Evolutionary conservation across 2,888 invertebrate species (phyloP).

Genomic region (Disparrhopalites patrizii): DNA sequence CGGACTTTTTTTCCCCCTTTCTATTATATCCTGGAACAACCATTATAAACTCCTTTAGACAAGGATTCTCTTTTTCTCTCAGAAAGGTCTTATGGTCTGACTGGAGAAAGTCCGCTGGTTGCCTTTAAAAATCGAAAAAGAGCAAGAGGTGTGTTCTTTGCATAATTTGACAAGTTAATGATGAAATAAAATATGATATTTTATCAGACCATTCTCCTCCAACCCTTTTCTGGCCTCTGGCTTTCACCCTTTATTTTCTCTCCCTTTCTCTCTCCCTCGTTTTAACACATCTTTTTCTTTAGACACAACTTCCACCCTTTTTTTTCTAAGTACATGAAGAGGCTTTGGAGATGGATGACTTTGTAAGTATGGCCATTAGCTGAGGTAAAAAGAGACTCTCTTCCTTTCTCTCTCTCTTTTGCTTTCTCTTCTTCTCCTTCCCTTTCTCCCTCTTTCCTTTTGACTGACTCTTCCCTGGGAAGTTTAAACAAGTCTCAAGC

Average conservation of each 20-base stretch:
- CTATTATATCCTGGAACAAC: too few species aligned
- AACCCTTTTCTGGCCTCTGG: too few species aligned
- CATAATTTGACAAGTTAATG: slow-evolving; percentile 23
- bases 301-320: neutral
- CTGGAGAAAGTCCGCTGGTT: neutral
- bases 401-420: neutral
- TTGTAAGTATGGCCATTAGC: slow-evolving; percentile 19
- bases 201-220: slow-evolving; percentile 10
- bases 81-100: too few species aligned
- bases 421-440: too few species aligned
- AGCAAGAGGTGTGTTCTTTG: neutral
- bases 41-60: too few species aligned
- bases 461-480: too few species aligned
- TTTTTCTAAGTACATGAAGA: neutral
- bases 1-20: too few species aligned
- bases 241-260: neutral
- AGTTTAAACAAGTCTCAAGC: too few species aligned
- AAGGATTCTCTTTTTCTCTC: too few species aligned
- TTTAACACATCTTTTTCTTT: too few species aligned
- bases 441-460: too few species aligned
- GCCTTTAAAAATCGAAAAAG: neutral
- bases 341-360: slow-evolving; percentile 16
- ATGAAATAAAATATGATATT: slow-evolving; percentile 17
- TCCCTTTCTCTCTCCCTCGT: too few species aligned
- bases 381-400: neutral